Evolutionary conservation across 2,888 invertebrate genomes (phyloP), one percentile per base, ranked within the genome.

Genomic region (Neoitamus cyanurus): DNA sequence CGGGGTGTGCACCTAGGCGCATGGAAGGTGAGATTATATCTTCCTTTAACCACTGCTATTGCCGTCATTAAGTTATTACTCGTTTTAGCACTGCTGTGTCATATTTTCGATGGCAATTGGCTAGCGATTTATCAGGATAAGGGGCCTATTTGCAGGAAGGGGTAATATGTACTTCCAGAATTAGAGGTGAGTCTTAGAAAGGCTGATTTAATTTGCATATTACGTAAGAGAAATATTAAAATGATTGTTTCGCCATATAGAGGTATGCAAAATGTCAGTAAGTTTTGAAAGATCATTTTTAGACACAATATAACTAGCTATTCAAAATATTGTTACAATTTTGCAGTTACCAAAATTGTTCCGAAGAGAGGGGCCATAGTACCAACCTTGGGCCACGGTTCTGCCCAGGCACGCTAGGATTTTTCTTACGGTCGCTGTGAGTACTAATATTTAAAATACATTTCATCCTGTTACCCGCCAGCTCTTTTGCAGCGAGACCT

Each of bases 11-110:
- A 72, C 11, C 72, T 72, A 72, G 72, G 5, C n/a, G 31, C 34
- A 7, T 30, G 72, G 72, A 72, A 25, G 34, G 30, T 72, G 31
- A 72, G 72, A 72, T 72, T 72, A 58, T 58, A 58, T 58, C 58
- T 58, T 58, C 58, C 25, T 42, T 42, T 42, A 42, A 42, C 42
- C n/a, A 42, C 42, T 58, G 9, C 58, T 20, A 20, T 58, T 58
- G 58, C 58, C 58, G 25, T 58, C 58, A 58, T 58, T 58, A 58
- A 58, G 58, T 58, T 58, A 58, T 58, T 58, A 58, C 25, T 9
- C 25, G 9, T 58, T 58, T 58, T 20, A 58, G 25, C 20, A 58
- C 11, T 58, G 58, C 58, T 25, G 58, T 58, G 58, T 58, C 58
- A 25, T 58, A 58, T 58, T 58, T 58, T 58, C 58, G 25, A 25